Conservation (phyloP, 2,888 invertebrate genomes). For the Epiblema foenella region DNA sequence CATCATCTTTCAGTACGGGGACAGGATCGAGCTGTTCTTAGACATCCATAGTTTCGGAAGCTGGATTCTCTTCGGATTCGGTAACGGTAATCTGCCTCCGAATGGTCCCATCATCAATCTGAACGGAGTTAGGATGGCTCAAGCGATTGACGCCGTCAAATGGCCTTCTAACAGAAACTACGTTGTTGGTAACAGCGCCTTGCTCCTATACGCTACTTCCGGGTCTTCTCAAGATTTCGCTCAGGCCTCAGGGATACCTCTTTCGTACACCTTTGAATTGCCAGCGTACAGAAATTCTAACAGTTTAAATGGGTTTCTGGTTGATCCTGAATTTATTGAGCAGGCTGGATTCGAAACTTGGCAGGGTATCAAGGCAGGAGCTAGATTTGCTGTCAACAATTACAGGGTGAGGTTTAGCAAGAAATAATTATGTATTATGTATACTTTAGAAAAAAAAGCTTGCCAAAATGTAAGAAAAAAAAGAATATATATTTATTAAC, state of each 20-base stretch:
- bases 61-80: conserved; percentile 78
- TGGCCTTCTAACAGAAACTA: conserved; percentile 73
- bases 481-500: too few relatives aligned
- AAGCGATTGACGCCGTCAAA: conserved; percentile 76
- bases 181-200: conserved; percentile 76
- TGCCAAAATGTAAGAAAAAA: too few relatives aligned
- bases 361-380: conserved; percentile 83
- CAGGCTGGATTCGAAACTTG: conserved; percentile 86
- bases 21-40: conserved; percentile 86
- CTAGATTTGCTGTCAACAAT: conserved; percentile 63
- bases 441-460: too few relatives aligned
- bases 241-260: conserved; percentile 76
- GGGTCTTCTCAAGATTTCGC: conserved; percentile 88
- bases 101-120: conserved; percentile 73
- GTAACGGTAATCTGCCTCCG: conserved; percentile 72
- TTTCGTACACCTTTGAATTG: conserved; percentile 87
- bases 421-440: background rate
- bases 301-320: conserved; percentile 78
- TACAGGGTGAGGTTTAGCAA: conserved; percentile 44
- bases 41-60: conserved; percentile 91
- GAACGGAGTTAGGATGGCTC: conserved; percentile 71
- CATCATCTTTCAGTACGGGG: conserved; percentile 77
- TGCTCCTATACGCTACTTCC: conserved; percentile 82
- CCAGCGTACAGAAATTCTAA: conserved; percentile 69
- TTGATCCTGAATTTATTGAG: conserved; percentile 82